Conservation (phyloP, 2,888 invertebrate species). For the Steromphala cineraria region DNA sequence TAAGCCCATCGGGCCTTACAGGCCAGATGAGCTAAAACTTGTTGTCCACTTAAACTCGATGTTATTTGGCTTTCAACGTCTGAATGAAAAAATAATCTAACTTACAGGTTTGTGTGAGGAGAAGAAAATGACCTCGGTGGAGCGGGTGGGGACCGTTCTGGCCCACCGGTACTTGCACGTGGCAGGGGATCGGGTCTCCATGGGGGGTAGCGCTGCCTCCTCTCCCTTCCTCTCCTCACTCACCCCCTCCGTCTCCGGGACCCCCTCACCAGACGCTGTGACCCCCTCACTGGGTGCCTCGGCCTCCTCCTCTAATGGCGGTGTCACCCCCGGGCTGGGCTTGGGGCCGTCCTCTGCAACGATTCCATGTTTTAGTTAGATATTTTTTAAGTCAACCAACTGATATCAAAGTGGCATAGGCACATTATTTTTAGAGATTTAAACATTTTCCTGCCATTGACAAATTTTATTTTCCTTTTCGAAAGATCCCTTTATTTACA, state of each 20-base stretch:
- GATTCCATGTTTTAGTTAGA: background rate
- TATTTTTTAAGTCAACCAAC: too few species aligned
- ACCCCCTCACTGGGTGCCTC: background rate
- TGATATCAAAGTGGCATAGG: too few species aligned
- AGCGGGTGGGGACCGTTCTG: constrained; percentile 47
- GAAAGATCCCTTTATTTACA: too few species aligned
- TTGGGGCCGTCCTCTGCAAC: constrained; percentile 7
- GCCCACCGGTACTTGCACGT: constrained; percentile 60
- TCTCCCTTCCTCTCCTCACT: background rate
- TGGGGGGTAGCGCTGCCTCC: background rate
- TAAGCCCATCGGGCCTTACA: too few species aligned
- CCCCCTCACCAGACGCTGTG: background rate
- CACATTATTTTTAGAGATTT: too few species aligned
- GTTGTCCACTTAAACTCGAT: too few species aligned
- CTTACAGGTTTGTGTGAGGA: constrained; percentile 57
- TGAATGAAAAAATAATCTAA: too few species aligned
- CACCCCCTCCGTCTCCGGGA: background rate
- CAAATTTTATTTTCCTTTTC: too few species aligned
- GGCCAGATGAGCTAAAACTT: too few species aligned
- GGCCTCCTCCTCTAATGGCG: background rate
- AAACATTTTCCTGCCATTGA: too few species aligned
- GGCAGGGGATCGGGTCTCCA: constrained; percentile 26
- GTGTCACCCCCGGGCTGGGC: background rate
- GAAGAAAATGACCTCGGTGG: constrained; percentile 55
- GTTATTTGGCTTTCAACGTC: too few species aligned